Conservation (phyloP, 92 coral and sea anemone species). For the Epizoanthus ramosus region DNA sequence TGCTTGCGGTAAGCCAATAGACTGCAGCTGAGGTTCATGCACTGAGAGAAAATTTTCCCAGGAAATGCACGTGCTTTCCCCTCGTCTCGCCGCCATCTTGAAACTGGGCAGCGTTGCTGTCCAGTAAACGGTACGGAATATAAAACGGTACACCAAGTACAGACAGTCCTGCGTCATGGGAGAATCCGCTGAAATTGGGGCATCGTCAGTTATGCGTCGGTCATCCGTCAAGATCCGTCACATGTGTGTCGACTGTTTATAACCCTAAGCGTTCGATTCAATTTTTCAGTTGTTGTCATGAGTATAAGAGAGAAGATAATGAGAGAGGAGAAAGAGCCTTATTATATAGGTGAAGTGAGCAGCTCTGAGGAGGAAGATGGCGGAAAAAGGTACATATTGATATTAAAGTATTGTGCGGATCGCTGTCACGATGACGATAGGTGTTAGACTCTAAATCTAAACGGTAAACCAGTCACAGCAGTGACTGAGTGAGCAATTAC, state of each 20-base stretch:
- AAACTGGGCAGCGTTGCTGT: conserved; percentile 10
- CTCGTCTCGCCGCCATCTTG: conserved; percentile 58
- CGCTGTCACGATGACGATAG: no score
- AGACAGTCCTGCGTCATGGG: no score
- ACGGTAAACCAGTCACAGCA: no score
- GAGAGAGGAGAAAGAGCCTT: conserved; percentile 67
- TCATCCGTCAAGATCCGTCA: no score
- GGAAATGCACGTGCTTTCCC: conserved; percentile 68
- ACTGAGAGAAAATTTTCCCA: conserved; percentile 78
- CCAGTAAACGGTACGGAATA: conserved; percentile 3
- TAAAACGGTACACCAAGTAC: neutral
- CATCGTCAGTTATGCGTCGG: neutral
- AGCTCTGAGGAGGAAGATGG: conserved; percentile 79
- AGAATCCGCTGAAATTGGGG: neutral
- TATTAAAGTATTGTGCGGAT: neutral
- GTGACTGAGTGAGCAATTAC: no score
- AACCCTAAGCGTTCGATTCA: conserved; percentile 3
- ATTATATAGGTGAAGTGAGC: conserved; percentile 72
- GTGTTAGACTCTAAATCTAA: no score
- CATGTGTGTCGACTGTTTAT: neutral
- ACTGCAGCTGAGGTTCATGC: conserved; percentile 75
- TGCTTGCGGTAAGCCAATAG: conserved; percentile 77
- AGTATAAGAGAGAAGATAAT: conserved; percentile 43
- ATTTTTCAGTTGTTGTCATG: conserved; percentile 19
- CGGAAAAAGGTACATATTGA: conserved; percentile 61